phyloP scores from a whole-genome alignment of 2,113 vertebrate genomes.

The Xenopus tropicalis region DNA sequence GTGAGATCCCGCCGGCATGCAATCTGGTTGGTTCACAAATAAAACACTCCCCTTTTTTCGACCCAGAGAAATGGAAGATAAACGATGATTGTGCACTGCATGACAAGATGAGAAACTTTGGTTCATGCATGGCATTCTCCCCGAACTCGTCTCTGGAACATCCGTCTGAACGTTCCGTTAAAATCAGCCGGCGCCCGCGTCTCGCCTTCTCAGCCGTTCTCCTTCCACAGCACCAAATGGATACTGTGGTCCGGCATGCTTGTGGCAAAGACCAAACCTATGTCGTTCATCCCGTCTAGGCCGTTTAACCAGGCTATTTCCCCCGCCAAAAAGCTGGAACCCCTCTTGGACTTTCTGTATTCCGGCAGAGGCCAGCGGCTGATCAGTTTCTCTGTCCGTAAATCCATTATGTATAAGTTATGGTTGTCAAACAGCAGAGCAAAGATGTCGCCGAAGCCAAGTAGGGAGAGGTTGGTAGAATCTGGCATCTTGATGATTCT shows the following conservation, averaged over 20 bases:
- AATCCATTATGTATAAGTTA: slow-evolving; percentile 94
- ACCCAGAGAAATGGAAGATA: slow-evolving; percentile 51
- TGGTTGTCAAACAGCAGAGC: slow-evolving; percentile 94
- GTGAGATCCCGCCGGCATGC: slow-evolving; percentile 60
- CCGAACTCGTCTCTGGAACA: slow-evolving; percentile 55
- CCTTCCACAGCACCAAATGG: slow-evolving; percentile 97
- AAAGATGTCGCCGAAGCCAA: slow-evolving; percentile 92
- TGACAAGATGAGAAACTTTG: slow-evolving; percentile 75
- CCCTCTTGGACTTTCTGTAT: slow-evolving; percentile 95
- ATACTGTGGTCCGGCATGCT: slow-evolving; percentile 99
- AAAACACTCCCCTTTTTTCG: slow-evolving; percentile 43
- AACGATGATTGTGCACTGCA: slow-evolving; percentile 74
- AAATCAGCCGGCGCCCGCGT: slow-evolving; percentile 23
- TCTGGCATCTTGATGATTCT: slow-evolving; percentile 95
- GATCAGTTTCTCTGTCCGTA: slow-evolving; percentile 88
- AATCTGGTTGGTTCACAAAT: slow-evolving; percentile 49
- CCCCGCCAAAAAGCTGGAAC: slow-evolving; percentile 94
- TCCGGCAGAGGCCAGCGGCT: slow-evolving; percentile 95
- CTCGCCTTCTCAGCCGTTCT: slow-evolving; percentile 72
- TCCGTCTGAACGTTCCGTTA: slow-evolving; percentile 53
- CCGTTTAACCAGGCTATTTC: slow-evolving; percentile 92
- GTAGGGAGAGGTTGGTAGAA: slow-evolving; percentile 84
- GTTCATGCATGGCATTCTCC: slow-evolving; percentile 78
- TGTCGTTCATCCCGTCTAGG: slow-evolving; percentile 88
- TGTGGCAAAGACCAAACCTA: slow-evolving; percentile 93